These are phyloP conservation scores for Nymphicus hollandicus DNA, from an alignment of 2,113 vertebrate species.

Conservation along the genomic window DNA sequence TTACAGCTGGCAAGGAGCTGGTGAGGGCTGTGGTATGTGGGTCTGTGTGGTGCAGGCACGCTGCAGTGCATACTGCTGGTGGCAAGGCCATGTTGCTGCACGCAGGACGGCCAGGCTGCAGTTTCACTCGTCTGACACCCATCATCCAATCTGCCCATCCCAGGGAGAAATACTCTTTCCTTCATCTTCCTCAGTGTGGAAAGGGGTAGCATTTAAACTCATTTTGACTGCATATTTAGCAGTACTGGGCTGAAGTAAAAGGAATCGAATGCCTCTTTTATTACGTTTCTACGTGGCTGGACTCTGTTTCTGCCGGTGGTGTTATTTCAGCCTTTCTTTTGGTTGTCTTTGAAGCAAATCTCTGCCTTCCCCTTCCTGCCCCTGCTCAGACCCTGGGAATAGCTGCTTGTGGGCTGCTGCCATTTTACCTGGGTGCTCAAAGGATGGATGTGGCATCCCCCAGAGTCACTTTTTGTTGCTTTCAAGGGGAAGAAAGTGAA, in stretches of 20 bases:
- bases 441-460: not conserved
- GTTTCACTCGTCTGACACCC: rapidly evolving
- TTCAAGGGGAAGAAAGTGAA: not conserved
- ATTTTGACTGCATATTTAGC: not conserved
- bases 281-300: not conserved
- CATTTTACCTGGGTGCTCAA: rapidly evolving
- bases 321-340: not conserved
- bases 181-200: not conserved
- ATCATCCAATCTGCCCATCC: not conserved
- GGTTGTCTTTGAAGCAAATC: not conserved
- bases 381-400: not conserved
- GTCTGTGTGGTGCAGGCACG: not conserved
- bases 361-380: not conserved
- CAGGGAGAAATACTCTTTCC: not conserved
- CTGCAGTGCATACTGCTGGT: not conserved
- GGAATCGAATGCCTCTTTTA: not conserved
- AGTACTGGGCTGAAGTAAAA: not conserved
- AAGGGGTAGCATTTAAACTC: too few relatives aligned
- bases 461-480: not conserved
- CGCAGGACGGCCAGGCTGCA: rapidly evolving
- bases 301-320: rapidly evolving
- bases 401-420: not conserved
- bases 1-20: not conserved
- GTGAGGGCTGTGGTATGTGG: not conserved
- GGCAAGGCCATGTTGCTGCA: not conserved